These are phyloP conservation scores for Paedocypris sp. DNA, from an alignment of 2,113 vertebrate species.

Conservation along the genomic window DNA sequence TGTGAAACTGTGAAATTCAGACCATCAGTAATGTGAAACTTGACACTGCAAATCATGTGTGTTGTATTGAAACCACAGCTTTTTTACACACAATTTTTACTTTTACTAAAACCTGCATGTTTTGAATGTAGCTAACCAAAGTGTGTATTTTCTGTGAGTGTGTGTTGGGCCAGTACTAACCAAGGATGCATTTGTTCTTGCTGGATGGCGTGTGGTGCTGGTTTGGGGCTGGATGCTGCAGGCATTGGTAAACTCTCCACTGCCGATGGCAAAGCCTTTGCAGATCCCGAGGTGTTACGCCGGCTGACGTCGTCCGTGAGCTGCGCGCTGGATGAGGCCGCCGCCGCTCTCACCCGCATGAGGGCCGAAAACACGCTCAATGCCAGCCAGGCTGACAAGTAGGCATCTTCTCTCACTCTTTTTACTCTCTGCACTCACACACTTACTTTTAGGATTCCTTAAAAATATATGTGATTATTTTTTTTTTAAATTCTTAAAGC, in stretches of 20 bases:
- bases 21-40: too few relatives aligned
- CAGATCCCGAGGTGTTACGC: conserved; percentile 95
- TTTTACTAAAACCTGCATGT: conserved; percentile 12
- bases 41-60: too few relatives aligned
- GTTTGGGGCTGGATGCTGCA: conserved; percentile 57
- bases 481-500: neutral
- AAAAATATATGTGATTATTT: too few relatives aligned
- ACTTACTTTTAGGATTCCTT: too few relatives aligned
- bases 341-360: conserved; percentile 93
- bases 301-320: conserved; percentile 96
- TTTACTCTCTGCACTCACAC: neutral
- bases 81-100: too few relatives aligned
- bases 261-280: conserved; percentile 99
- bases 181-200: conserved; percentile 56
- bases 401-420: conserved; percentile 57
- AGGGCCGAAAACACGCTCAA: conserved; percentile 93
- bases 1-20: too few relatives aligned
- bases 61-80: too few relatives aligned
- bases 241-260: conserved; percentile 99
- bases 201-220: conserved; percentile 52
- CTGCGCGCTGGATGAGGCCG: conserved; percentile 95
- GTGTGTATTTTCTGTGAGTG: conserved; percentile 23
- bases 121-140: conserved; percentile 2
- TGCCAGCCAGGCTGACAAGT: conserved; percentile 96
- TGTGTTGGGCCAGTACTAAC: conserved; percentile 35